Evolutionary conservation across 2,888 invertebrate genomes (phyloP).

Genomic region (Pheosia tremula): DNA sequence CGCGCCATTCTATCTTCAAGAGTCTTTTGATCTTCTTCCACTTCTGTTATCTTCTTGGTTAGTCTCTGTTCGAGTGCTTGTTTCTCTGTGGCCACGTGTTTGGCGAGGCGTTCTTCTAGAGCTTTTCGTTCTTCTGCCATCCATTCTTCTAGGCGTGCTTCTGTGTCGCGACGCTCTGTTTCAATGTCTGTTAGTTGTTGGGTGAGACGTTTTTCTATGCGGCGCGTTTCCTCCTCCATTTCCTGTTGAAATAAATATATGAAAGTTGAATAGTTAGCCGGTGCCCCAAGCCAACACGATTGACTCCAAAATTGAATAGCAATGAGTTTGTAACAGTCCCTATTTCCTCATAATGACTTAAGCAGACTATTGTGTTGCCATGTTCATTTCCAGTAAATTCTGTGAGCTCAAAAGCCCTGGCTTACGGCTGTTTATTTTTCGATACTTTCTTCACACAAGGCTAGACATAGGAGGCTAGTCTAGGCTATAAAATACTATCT

Average conservation of each 20-base stretch:
- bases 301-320: too few relatives aligned
- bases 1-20: slow-evolving; percentile 49
- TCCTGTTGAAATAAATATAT: slow-evolving; percentile 38
- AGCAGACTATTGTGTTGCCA: too few relatives aligned
- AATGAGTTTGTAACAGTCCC: too few relatives aligned
- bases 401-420: too few relatives aligned
- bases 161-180: slow-evolving; percentile 44
- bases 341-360: too few relatives aligned
- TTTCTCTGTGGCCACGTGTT: slow-evolving; percentile 46
- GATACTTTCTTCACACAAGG: too few relatives aligned
- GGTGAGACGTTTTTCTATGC: slow-evolving; percentile 43
- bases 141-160: slow-evolving; percentile 49
- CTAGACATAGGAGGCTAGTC: too few relatives aligned
- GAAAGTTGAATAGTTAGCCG: background rate
- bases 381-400: too few relatives aligned
- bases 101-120: slow-evolving; percentile 64
- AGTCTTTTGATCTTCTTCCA: slow-evolving; percentile 46
- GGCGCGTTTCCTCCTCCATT: slow-evolving; percentile 48
- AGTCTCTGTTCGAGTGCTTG: slow-evolving; percentile 47
- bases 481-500: too few relatives aligned
- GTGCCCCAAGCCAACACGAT: too few relatives aligned
- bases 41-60: slow-evolving; percentile 47
- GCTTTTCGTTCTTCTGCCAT: slow-evolving; percentile 52
- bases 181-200: slow-evolving; percentile 53
- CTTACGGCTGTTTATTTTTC: too few relatives aligned